These are phyloP conservation scores for Ephestia elutella DNA, from an alignment of 1,140 invertebrate species.

Conservation along the genomic window DNA sequence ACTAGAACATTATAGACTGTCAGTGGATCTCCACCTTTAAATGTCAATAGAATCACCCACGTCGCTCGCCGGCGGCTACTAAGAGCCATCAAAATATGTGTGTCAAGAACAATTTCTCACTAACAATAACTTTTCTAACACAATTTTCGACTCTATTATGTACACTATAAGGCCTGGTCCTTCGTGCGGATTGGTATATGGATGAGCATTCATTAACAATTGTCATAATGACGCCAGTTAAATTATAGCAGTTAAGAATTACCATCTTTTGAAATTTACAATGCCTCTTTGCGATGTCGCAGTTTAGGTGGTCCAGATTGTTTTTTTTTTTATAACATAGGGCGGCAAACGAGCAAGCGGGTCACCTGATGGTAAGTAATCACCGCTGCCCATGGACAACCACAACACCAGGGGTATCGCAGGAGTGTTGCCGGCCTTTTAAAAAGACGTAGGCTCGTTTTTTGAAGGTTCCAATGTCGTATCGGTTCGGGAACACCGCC, in stretches of 20 bases:
- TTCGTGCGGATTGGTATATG: neutral
- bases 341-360: too few relatives aligned
- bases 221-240: neutral
- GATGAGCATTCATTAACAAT: neutral
- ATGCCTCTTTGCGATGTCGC: neutral
- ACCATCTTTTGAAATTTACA: neutral
- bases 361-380: too few relatives aligned
- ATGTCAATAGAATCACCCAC: conserved; percentile 26
- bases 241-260: neutral
- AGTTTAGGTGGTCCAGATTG: neutral
- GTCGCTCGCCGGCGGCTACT: conserved; percentile 16
- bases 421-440: too few relatives aligned
- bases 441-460: too few relatives aligned
- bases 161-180: neutral
- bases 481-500: too few relatives aligned
- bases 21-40: conserved; percentile 8
- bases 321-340: neutral
- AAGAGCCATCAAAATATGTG: conserved; percentile 18
- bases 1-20: neutral
- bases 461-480: too few relatives aligned
- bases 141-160: neutral
- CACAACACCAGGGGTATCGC: too few relatives aligned
- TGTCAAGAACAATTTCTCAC: conserved; percentile 25
- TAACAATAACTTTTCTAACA: neutral
- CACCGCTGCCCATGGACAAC: too few relatives aligned